Conservation (phyloP, 1,140 invertebrate genomes). For the Sminthurides bifidus region DNA sequence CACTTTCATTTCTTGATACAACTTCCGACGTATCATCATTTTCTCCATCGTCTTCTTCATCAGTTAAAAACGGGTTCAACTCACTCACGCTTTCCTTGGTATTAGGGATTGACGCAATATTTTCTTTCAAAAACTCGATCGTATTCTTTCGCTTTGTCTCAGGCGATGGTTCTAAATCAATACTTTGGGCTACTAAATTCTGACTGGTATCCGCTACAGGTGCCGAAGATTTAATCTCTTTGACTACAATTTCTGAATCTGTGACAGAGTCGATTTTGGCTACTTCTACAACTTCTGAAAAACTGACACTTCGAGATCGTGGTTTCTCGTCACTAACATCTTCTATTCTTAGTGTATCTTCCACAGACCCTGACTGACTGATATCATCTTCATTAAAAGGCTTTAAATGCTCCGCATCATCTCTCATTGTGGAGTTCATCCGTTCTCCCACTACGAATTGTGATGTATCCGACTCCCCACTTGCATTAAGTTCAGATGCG, state of each 20-base stretch:
- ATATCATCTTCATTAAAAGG: not conserved
- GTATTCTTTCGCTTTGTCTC: slow-evolving; percentile 12
- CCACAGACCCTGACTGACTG: not conserved
- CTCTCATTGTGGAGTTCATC: too few species aligned
- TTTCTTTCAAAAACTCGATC: slow-evolving; percentile 12
- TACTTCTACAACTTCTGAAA: not conserved
- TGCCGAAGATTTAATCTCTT: too few species aligned
- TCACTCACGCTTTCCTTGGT: slow-evolving; percentile 21
- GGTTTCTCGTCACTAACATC: not conserved
- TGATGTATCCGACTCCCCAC: too few species aligned
- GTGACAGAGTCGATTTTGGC: not conserved
- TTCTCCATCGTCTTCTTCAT: slow-evolving; percentile 25
- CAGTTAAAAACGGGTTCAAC: too few species aligned
- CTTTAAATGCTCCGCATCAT: not conserved
- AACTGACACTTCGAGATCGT: not conserved
- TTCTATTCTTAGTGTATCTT: not conserved
- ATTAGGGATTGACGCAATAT: slow-evolving; percentile 22
- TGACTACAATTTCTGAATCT: too few species aligned
- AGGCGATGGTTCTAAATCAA: too few species aligned
- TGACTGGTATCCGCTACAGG: too few species aligned
- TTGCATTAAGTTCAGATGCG: too few species aligned
- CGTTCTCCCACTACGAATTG: too few species aligned
- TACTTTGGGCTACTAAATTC: too few species aligned
- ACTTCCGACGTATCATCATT: slow-evolving; percentile 12
- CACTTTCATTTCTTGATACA: slow-evolving; percentile 15